Conservation (phyloP, 2,888 invertebrate genomes). For the Steinernema scapterisci region DNA sequence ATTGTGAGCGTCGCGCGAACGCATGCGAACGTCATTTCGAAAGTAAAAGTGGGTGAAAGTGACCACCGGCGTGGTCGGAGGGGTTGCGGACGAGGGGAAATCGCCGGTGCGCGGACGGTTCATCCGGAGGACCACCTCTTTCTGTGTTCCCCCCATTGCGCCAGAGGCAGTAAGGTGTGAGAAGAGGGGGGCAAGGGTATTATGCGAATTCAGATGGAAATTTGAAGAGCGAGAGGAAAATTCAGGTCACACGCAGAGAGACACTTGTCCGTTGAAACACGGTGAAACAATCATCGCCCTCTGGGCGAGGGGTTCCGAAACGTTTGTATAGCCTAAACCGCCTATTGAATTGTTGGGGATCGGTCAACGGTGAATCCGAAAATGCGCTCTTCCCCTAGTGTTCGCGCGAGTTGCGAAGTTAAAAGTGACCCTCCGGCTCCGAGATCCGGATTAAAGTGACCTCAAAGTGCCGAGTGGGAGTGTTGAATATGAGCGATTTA, state of each 20-base stretch:
- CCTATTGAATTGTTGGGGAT: not conserved
- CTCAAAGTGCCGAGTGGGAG: not conserved
- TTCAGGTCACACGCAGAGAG: conserved; percentile 23
- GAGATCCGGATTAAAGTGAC: conserved; percentile 12
- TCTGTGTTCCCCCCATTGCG: not conserved
- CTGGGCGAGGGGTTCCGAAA: conserved; percentile 1
- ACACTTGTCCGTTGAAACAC: conserved; percentile 25
- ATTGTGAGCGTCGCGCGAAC: conserved; percentile 16
- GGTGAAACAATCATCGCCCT: conserved; percentile 18
- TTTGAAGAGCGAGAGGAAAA: conserved; percentile 24
- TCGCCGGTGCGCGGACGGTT: conserved; percentile 15
- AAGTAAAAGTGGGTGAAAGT: conserved; percentile 32
- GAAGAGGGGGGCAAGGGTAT: conserved; percentile 20
- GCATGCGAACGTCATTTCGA: conserved; percentile 31
- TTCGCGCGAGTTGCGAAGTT: no score
- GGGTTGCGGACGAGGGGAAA: conserved; percentile 21
- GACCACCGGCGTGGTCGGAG: not conserved
- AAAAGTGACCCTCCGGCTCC: no score
- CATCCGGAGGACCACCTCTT: not conserved
- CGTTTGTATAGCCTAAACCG: conserved; percentile 25
- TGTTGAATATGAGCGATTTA: not conserved
- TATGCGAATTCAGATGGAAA: conserved; percentile 24
- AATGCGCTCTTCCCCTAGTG: not conserved
- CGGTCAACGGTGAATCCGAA: not conserved
- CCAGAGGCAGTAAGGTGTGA: not conserved